phyloP scores from a whole-genome alignment of 64 coral and sea anemone genomes.

The Dendrophyllia cribrosa region DNA sequence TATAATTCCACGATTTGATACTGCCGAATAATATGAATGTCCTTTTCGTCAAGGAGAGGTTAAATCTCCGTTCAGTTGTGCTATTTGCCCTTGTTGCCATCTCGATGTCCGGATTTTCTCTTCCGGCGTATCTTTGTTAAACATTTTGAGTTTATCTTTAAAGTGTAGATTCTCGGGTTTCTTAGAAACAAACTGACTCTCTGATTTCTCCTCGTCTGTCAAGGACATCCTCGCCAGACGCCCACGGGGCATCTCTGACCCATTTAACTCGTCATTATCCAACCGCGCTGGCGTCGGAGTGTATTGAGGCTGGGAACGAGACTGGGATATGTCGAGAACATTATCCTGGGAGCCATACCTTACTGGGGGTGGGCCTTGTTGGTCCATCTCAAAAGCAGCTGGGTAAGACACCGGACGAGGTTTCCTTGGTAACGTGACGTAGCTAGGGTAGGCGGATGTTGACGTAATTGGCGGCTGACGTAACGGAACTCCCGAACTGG shows the following conservation, averaged over 20 bases:
- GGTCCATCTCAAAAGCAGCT: slow-evolving; percentile 51
- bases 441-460: slow-evolving; percentile 21
- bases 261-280: slow-evolving; percentile 52
- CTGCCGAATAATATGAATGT: not conserved
- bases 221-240: slow-evolving; percentile 77
- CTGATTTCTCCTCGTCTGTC: slow-evolving; percentile 77
- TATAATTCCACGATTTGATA: not conserved
- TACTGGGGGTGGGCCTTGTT: slow-evolving; percentile 1
- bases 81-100: slow-evolving; percentile 79
- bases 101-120: slow-evolving; percentile 61
- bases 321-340: slow-evolving; percentile 7
- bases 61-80: slow-evolving; percentile 66
- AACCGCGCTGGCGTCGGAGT: slow-evolving; percentile 43
- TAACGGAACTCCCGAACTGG: slow-evolving; percentile 25
- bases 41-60: slow-evolving; percentile 10
- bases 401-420: slow-evolving; percentile 68
- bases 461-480: slow-evolving; percentile 53
- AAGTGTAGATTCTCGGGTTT: slow-evolving; percentile 89
- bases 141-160: slow-evolving; percentile 91
- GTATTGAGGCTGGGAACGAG: slow-evolving; percentile 48
- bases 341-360: slow-evolving; percentile 65
- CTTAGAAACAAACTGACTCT: slow-evolving; percentile 70
- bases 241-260: slow-evolving; percentile 46
- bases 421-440: slow-evolving; percentile 59
- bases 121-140: slow-evolving; percentile 83